Base-by-base conservation (phyloP, 2,797 vertebrate genomes). In the Mionectes olivaceus region DNA sequence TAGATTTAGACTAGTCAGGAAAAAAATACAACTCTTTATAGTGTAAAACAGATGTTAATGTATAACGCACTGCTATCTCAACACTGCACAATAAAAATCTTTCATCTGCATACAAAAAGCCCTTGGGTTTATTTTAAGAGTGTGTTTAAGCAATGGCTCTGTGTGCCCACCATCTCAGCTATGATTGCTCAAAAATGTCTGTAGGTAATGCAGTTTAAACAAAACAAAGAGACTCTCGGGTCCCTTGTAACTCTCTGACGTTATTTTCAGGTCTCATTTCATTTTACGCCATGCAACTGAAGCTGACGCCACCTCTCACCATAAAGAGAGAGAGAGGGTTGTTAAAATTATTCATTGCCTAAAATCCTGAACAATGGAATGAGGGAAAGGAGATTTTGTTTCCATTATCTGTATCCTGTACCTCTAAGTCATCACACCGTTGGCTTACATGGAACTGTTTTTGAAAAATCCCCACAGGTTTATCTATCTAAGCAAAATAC, bases 1-100 rank as follows among this genome's bases (percentile, higher is more conserved):
- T 98, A 97, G 98, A 98, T 97, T 99, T 99, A 98, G 98, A 99
- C 99, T 99, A 98, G 97, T 97, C 96, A 96, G 97, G 97, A 98
- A 97, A 97, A 97, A 98, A 94, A 98, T 59, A 94, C 89, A 96
- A 64, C 91, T 93, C 92, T 97, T 97, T 97, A 97, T 96, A 96
- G 96, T 94, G 91, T 87, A 96, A 96, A 95, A 91, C 93, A 97
- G 86, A 89, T 95, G 93, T 94, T 95, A 97, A 95, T 91, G 78
- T 69, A 24, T 78, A 93, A 95, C 47, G 93, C 44, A 55, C 79
- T 95, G 89, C 81, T 78, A 94, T 95, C 94, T 93, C 83, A 76
- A 94, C 79, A 56, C 87, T 50, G 71, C 94, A 93, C 89, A 95
- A 89, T 90, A 96, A 95, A 96, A 85, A 94, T 76, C 93, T 95